phyloP scores from a whole-genome alignment of 2,888 invertebrate genomes.

The Chesias legatella region DNA sequence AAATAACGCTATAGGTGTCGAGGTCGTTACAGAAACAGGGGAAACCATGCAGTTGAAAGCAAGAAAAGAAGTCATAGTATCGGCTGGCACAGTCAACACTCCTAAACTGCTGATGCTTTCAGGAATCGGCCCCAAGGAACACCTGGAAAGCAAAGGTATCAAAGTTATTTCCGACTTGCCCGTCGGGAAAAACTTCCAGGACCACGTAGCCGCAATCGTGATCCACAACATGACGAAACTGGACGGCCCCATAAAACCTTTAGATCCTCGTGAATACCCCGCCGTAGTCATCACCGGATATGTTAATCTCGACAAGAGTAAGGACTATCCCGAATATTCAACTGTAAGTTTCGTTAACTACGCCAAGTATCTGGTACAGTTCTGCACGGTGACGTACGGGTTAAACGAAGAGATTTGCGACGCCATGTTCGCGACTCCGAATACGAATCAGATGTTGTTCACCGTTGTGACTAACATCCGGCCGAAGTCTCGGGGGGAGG shows the following conservation, averaged over 20 bases:
- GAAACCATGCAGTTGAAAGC: slow-evolving; percentile 30
- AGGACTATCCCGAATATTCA: slow-evolving; percentile 37
- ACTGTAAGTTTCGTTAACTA: slow-evolving; percentile 24
- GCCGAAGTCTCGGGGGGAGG: slow-evolving; percentile 36
- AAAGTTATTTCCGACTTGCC: slow-evolving; percentile 38
- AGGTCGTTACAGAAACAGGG: slow-evolving; percentile 23
- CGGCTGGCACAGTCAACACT: slow-evolving; percentile 43
- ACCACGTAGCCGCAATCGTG: slow-evolving; percentile 30
- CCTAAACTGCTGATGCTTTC: slow-evolving; percentile 48
- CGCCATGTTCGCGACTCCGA: slow-evolving; percentile 18
- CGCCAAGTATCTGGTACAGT: slow-evolving; percentile 20
- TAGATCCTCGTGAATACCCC: slow-evolving; percentile 53
- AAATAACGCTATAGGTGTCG: slow-evolving; percentile 40
- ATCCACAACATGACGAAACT: slow-evolving; percentile 27
- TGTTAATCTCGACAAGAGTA: slow-evolving; percentile 32
- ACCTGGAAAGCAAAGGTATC: slow-evolving; percentile 36
- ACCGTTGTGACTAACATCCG: slow-evolving; percentile 29
- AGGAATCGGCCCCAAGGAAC: slow-evolving; percentile 44
- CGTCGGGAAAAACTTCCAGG: slow-evolving; percentile 44
- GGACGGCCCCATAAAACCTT: background rate
- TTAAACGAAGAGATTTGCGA: slow-evolving; percentile 22
- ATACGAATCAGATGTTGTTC: slow-evolving; percentile 22
- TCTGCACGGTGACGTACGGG: slow-evolving; percentile 20
- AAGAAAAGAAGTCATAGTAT: slow-evolving; percentile 43
- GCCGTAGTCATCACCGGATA: slow-evolving; percentile 23